phyloP scores from a whole-genome alignment of 1,140 invertebrate species.

The Berghia stephanieae region DNA sequence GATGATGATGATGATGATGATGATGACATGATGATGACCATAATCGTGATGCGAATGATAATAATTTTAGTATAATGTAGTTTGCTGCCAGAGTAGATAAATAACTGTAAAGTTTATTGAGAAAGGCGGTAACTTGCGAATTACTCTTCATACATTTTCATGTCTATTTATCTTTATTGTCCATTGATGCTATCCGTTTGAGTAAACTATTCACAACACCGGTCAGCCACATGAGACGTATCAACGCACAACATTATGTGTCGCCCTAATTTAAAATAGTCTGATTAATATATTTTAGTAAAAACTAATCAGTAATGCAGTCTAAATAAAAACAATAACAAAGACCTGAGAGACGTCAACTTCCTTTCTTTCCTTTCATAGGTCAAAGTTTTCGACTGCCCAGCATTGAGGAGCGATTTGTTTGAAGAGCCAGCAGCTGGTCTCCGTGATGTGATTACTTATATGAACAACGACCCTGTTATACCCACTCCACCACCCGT shows the following conservation, averaged over 20 bases:
- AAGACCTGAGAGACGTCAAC: too few species aligned
- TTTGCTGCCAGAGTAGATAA: neutral
- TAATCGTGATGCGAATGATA: neutral
- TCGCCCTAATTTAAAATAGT: too few species aligned
- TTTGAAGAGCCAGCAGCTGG: neutral
- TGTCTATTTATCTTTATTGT: neutral
- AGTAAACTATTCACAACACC: too few species aligned
- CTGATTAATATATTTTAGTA: too few species aligned
- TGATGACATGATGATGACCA: neutral
- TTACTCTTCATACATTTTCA: too few species aligned
- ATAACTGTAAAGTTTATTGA: neutral
- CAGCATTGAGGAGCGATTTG: neutral
- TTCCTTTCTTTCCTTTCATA: neutral
- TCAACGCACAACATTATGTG: too few species aligned
- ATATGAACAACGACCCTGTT: neutral
- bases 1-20: neutral
- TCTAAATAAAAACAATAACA: too few species aligned
- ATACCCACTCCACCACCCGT: neutral
- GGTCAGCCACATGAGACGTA: too few species aligned
- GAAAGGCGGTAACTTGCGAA: too few species aligned
- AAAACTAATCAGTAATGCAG: too few species aligned
- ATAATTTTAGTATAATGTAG: neutral
- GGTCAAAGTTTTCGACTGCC: constrained; percentile 11
- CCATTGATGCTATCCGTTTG: too few species aligned
- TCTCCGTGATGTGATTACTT: neutral